Percentiles rank a stretch among this genome's conserved stretches.
Conservation (phyloP, 2,888 invertebrate genomes). For the Cristatella mucedo region DNA sequence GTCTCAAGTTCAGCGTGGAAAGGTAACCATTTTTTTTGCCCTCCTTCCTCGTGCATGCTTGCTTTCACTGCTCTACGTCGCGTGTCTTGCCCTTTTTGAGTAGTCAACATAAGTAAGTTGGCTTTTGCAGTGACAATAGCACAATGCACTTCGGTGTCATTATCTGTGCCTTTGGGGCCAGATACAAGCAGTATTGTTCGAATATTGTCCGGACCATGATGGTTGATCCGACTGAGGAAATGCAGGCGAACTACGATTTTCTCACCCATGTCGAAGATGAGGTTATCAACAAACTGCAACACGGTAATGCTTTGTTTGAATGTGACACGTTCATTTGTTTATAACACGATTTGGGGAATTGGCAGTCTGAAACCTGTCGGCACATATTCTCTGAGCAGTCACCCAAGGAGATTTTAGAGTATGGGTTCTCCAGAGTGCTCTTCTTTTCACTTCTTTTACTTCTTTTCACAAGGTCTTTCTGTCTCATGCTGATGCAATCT, state of each 20-base stretch:
- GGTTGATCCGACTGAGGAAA: slow-evolving; percentile 66
- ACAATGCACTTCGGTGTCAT: slow-evolving; percentile 86
- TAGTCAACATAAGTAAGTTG: neutral
- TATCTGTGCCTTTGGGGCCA: slow-evolving; percentile 76
- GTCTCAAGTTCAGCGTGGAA: slow-evolving; percentile 80
- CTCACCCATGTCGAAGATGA: slow-evolving; percentile 75
- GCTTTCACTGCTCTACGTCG: neutral
- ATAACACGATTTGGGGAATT: too few relatives aligned
- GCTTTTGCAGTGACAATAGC: slow-evolving; percentile 63
- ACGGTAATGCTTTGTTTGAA: too few relatives aligned
- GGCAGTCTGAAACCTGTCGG: too few relatives aligned
- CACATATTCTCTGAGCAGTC: too few relatives aligned
- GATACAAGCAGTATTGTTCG: slow-evolving; percentile 94
- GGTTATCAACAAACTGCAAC: slow-evolving; percentile 62
- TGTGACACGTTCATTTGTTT: too few relatives aligned
- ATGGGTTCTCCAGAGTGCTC: too few relatives aligned
- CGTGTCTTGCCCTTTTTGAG: neutral
- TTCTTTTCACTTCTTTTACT: too few relatives aligned
- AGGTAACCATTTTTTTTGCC: slow-evolving; percentile 35
- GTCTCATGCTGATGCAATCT: too few relatives aligned
- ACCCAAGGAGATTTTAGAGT: too few relatives aligned
- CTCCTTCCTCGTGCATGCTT: neutral
- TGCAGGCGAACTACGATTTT: slow-evolving; percentile 71
- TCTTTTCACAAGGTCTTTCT: too few relatives aligned
- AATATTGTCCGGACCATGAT: slow-evolving; percentile 89